Percentiles rank a stretch among this genome's conserved stretches.
Evolutionary conservation across 2,888 invertebrate genomes (phyloP).

Genomic region (Aricia artaxerxes): DNA sequence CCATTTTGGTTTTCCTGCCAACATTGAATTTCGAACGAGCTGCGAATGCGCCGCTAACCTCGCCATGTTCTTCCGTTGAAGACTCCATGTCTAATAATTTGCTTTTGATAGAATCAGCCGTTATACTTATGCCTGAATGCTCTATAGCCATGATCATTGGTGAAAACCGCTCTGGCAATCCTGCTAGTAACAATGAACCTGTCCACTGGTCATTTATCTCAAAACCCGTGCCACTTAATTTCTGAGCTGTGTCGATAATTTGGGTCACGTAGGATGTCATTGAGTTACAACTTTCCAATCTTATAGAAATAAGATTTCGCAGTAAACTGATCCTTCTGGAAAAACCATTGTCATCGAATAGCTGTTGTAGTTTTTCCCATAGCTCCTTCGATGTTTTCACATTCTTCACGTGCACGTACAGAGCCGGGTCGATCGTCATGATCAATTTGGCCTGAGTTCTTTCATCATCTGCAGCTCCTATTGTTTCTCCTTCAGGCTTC

Average conservation of each 20-base stretch:
- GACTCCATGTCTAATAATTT: neutral
- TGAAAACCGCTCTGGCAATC: conserved; percentile 34
- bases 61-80: too few relatives aligned
- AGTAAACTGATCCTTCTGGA: conserved; percentile 4
- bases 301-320: conserved; percentile 28
- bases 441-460: conserved; percentile 13
- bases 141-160: conserved; percentile 34
- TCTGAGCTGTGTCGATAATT: conserved; percentile 26
- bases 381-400: too few relatives aligned
- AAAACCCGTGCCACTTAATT: conserved; percentile 29
- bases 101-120: neutral
- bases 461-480: conserved; percentile 5
- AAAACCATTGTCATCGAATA: conserved; percentile 3
- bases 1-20: too few relatives aligned
- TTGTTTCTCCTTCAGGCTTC: conserved; percentile 28
- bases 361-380: too few relatives aligned
- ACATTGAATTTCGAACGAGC: too few relatives aligned
- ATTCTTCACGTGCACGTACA: too few relatives aligned
- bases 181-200: conserved; percentile 32
- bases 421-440: too few relatives aligned
- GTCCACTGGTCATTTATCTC: conserved; percentile 31
- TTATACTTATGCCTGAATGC: conserved; percentile 19
- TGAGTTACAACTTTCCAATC: conserved; percentile 32
- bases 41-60: too few relatives aligned
- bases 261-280: conserved; percentile 32